These are phyloP conservation scores for Presbytis comata DNA, from an alignment of 2,797 vertebrate genomes.

Conservation along the genomic window DNA sequence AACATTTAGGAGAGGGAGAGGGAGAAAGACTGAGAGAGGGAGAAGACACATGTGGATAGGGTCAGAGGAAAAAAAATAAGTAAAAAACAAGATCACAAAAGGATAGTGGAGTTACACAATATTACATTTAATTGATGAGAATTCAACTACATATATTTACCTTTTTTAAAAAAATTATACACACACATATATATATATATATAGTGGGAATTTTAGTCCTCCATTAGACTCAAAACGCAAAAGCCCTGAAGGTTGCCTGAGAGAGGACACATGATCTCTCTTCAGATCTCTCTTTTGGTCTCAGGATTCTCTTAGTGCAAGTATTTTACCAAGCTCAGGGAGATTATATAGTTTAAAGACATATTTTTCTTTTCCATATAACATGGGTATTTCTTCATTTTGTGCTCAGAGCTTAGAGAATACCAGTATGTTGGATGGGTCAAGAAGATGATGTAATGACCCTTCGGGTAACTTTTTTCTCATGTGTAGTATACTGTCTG, in stretches of 20 bases:
- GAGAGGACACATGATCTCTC: neutral
- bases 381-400: neutral
- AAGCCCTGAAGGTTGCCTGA: neutral
- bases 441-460: neutral
- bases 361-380: neutral
- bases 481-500: neutral
- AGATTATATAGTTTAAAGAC: neutral
- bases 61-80: neutral
- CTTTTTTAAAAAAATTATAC: too few relatives aligned
- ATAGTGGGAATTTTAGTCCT: neutral
- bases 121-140: neutral
- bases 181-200: rapidly evolving
- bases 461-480: neutral
- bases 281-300: neutral
- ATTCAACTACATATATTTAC: neutral
- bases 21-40: neutral
- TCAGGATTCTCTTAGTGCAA: neutral
- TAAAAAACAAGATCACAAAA: neutral
- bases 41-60: neutral
- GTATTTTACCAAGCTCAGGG: neutral
- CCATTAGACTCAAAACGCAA: neutral
- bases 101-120: neutral
- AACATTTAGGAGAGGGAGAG: neutral
- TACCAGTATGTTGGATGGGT: neutral
- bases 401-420: neutral